Evolutionary conservation across 2,113 vertebrate species (phyloP), one percentile per base, ranked within the genome.

Genomic region (Dolichallabes microphthalmus): DNA sequence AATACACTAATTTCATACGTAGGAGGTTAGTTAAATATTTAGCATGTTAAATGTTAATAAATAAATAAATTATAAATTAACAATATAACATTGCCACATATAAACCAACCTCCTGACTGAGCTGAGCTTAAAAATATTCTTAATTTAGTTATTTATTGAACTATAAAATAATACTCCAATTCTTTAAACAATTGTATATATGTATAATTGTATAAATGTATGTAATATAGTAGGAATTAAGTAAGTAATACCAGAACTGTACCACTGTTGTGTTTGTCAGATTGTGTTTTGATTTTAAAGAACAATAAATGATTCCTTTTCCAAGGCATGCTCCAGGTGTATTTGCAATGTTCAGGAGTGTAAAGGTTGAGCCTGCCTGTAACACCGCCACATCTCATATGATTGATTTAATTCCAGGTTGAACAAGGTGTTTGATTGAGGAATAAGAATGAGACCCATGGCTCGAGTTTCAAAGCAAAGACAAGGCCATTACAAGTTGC

Each of bases 401-500:
- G 12, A 74, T 50, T 11, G 11, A 14, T 12, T 7, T 74, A 39
- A 50, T 22, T 71, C 35, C 20, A 22, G 35, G 68, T 39, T 80
- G 20, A 32, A 61, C 19, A 39, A 19, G 19, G 19, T 45, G 60
- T 32, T 58, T 19, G 32, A n/a, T 9, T 14, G 57, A 25, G n/a
- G 50, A 76, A 61, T n/a, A 52, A n/a, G 55, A 4, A 58, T 74
- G 80, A 76, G 58, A 86, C 60, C 76, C 50, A 19, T 0, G 6
- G 22, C 58, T 80, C 30, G 11, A 58, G 39, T 75, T 57, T 75
- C 32, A 87, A 66, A 68, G 78, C 32, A 58, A 45, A 63, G 15
- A 60, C 45, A 73, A 75, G 66, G 45, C 60, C 66, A 61, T 83
- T 68, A 66, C 45, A n/a, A 12, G 9, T 27, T 13, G 6, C 35